phyloP scores from a whole-genome alignment of 2,888 invertebrate genomes.

The Drosophila affinis region DNA sequence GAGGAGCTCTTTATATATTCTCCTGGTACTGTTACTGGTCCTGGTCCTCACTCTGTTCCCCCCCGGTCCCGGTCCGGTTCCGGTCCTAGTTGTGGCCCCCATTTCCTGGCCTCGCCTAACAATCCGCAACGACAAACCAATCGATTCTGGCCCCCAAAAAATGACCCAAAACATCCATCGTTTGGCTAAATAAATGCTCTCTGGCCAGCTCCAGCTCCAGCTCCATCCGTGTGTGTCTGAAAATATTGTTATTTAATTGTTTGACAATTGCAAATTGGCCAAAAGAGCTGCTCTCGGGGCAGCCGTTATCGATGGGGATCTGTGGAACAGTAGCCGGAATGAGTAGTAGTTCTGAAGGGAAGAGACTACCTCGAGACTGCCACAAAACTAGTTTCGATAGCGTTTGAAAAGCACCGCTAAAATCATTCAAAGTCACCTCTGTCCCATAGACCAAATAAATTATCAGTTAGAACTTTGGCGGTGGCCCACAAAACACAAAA shows the following conservation, averaged over 20 bases:
- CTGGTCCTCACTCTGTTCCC: background rate
- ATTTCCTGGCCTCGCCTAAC: slow-evolving; percentile 38
- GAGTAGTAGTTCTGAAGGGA: slow-evolving; percentile 32
- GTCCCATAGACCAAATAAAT: slow-evolving; percentile 29
- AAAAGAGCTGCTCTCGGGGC: slow-evolving; percentile 23
- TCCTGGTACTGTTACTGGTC: background rate
- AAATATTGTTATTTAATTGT: slow-evolving; percentile 76
- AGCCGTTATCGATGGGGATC: slow-evolving; percentile 31
- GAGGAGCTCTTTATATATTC: background rate
- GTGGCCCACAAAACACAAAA: slow-evolving; percentile 43
- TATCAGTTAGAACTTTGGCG: slow-evolving; percentile 37
- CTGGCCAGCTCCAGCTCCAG: slow-evolving; percentile 1
- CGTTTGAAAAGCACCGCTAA: slow-evolving; percentile 53
- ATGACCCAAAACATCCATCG: slow-evolving; percentile 64
- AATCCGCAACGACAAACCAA: slow-evolving; percentile 63
- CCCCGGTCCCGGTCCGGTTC: background rate
- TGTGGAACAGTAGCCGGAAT: slow-evolving; percentile 38
- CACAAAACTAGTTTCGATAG: slow-evolving; percentile 35
- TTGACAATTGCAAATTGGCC: slow-evolving; percentile 57
- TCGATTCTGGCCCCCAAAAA: slow-evolving; percentile 58
- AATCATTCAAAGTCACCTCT: slow-evolving; percentile 58
- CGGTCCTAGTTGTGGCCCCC: background rate
- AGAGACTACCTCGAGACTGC: background rate
- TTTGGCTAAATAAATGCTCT: slow-evolving; percentile 67
- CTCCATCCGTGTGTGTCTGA: slow-evolving; percentile 28